phyloP scores from a whole-genome alignment of 2,888 invertebrate genomes.

The Odontocolon sp. region DNA sequence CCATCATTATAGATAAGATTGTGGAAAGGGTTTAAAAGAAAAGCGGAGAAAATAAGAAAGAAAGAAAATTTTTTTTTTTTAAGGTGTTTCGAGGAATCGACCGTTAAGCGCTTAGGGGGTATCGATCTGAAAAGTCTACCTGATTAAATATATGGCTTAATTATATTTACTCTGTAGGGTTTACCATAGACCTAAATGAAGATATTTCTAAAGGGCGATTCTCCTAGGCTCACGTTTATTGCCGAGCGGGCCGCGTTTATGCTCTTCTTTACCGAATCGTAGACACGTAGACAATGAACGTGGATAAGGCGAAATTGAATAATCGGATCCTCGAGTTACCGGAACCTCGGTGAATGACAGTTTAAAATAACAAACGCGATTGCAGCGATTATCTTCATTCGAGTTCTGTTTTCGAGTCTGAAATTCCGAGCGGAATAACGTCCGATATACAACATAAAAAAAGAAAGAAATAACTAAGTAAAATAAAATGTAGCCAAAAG shows the following conservation, averaged over 20 bases:
- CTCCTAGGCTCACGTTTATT: slow-evolving; percentile 71
- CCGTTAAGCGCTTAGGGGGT: slow-evolving; percentile 68
- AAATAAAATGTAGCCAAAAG: too few relatives aligned
- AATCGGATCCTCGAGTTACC: too few relatives aligned
- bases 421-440: too few relatives aligned
- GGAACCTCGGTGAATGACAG: too few relatives aligned
- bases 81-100: slow-evolving; percentile 48
- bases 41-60: slow-evolving; percentile 8
- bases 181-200: slow-evolving; percentile 75
- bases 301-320: too few relatives aligned
- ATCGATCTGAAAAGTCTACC: slow-evolving; percentile 79
- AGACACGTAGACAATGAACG: too few relatives aligned
- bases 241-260: slow-evolving; percentile 72
- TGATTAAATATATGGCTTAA: slow-evolving; percentile 81
- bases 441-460: too few relatives aligned
- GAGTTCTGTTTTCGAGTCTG: slow-evolving; percentile 18
- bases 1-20: slow-evolving; percentile 65
- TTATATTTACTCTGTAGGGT: slow-evolving; percentile 80
- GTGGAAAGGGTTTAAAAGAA: slow-evolving; percentile 29
- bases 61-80: slow-evolving; percentile 27
- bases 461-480: too few relatives aligned
- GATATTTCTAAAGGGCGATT: slow-evolving; percentile 57
- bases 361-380: slow-evolving; percentile 45
- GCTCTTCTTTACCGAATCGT: slow-evolving; percentile 1
- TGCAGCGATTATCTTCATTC: slow-evolving; percentile 40